A percentile compares a stretch with the other conserved stretches of the same genome.
phyloP scores from a whole-genome alignment of 1,140 invertebrate genomes.

The Drosophila asahinai region DNA sequence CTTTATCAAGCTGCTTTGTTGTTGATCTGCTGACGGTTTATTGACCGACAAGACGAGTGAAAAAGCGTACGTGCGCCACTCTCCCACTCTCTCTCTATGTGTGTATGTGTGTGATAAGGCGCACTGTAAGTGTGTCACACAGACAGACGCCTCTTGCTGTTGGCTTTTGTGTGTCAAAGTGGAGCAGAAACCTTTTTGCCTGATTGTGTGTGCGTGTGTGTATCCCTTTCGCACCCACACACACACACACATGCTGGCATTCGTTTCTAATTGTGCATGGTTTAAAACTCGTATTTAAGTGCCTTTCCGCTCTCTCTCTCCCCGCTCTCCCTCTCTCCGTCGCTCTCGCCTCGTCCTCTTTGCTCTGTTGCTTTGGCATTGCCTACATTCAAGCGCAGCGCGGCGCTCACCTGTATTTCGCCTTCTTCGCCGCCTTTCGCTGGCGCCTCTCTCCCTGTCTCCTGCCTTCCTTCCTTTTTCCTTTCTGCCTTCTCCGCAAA shows the following conservation, averaged over 20 bases:
- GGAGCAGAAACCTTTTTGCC: slow-evolving; percentile 34
- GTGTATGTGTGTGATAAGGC: slow-evolving; percentile 22
- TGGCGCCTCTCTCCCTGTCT: neutral
- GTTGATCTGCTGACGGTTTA: slow-evolving; percentile 46
- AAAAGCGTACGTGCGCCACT: slow-evolving; percentile 36
- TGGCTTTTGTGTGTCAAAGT: slow-evolving; percentile 41
- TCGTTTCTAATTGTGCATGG: slow-evolving; percentile 48
- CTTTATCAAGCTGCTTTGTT: slow-evolving; percentile 35
- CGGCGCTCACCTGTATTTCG: slow-evolving; percentile 10
- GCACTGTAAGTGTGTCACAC: slow-evolving; percentile 47
- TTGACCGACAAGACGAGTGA: slow-evolving; percentile 53
- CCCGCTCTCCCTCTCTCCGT: neutral
- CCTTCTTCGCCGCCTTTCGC: slow-evolving; percentile 2
- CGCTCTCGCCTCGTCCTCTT: slow-evolving; percentile 6
- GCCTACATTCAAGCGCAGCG: slow-evolving; percentile 44
- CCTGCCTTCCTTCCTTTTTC: slow-evolving; percentile 3
- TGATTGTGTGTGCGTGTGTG: slow-evolving; percentile 31
- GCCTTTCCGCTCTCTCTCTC: neutral
- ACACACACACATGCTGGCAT: slow-evolving; percentile 17
- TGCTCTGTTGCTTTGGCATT: slow-evolving; percentile 10
- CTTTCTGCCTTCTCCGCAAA: slow-evolving; percentile 47
- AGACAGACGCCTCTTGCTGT: slow-evolving; percentile 29
- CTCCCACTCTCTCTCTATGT: neutral
- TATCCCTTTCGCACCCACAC: slow-evolving; percentile 16
- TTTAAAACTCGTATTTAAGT: slow-evolving; percentile 41